Conservation (phyloP, 2,888 invertebrate species). For the Drosophila pegasa region DNA sequence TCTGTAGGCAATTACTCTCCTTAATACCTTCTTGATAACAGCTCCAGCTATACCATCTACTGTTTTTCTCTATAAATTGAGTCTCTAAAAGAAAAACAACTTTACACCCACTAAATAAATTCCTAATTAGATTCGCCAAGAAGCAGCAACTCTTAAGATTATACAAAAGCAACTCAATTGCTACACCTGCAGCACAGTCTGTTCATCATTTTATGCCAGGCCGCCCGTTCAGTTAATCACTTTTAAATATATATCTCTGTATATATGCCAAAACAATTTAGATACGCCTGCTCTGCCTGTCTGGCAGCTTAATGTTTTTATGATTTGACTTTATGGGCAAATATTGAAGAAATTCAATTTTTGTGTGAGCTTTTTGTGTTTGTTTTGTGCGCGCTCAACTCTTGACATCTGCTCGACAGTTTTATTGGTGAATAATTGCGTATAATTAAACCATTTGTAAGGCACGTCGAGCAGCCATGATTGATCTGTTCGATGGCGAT, state of each 20-base stretch:
- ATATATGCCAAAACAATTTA: background rate
- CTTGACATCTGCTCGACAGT: conserved; percentile 71
- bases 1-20: too few species aligned
- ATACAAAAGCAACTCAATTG: background rate
- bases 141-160: background rate
- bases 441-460: conserved; percentile 73
- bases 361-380: background rate
- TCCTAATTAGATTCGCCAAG: background rate
- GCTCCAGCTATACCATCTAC: background rate
- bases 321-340: conserved; percentile 4
- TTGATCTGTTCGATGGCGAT: conserved; percentile 70
- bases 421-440: conserved; percentile 79
- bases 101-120: background rate
- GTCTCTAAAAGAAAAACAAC: too few species aligned
- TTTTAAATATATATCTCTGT: background rate
- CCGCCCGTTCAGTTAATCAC: background rate
- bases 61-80: too few species aligned
- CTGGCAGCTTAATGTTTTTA: background rate
- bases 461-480: conserved; percentile 64
- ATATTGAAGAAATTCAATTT: conserved; percentile 9
- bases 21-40: background rate
- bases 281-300: background rate
- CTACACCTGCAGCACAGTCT: too few species aligned
- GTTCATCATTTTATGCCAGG: background rate
- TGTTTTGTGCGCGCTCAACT: conserved; percentile 39